These are phyloP conservation scores for Acronicta aceris DNA, from an alignment of 2,888 invertebrate genomes.

Conservation along the genomic window DNA sequence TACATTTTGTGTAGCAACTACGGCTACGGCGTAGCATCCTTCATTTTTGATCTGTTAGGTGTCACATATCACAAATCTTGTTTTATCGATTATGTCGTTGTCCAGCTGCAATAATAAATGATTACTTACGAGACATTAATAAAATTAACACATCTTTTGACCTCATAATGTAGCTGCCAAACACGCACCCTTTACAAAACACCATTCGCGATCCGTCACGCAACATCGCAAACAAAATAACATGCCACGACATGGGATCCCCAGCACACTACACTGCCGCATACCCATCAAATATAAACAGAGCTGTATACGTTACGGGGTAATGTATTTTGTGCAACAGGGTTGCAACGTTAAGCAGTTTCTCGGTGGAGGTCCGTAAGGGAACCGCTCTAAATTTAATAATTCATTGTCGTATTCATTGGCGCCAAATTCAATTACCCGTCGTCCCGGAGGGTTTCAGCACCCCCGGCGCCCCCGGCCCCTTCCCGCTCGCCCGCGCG, in stretches of 20 bases:
- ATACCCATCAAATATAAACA: conserved; percentile 3
- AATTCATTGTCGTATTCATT: conserved; percentile 88
- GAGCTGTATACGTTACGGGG: conserved; percentile 23
- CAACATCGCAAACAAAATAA: conserved; percentile 45
- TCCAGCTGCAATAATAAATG: conserved; percentile 43
- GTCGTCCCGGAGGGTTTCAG: conserved; percentile 63
- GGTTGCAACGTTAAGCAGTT: conserved; percentile 40
- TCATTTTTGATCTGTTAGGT: too few species aligned
- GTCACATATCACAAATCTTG: too few species aligned
- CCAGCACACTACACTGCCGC: conserved; percentile 26
- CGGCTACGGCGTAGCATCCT: too few species aligned
- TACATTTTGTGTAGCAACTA: too few species aligned
- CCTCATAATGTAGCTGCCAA: conserved; percentile 62
- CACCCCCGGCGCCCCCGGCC: conserved; percentile 40
- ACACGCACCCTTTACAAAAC: conserved; percentile 55
- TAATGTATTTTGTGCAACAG: conserved; percentile 51
- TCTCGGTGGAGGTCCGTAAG: conserved; percentile 40
- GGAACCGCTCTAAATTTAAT: conserved; percentile 81
- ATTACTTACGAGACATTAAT: conserved; percentile 55
- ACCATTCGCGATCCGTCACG: conserved; percentile 56
- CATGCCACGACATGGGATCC: conserved; percentile 16
- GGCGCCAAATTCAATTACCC: conserved; percentile 86
- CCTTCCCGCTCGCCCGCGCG: conserved; percentile 19
- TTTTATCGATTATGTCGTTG: conserved; percentile 29
- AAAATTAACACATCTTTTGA: conserved; percentile 63